Conservation (phyloP, 2,888 invertebrate species). For the Caenorhabditis parvicauda region DNA sequence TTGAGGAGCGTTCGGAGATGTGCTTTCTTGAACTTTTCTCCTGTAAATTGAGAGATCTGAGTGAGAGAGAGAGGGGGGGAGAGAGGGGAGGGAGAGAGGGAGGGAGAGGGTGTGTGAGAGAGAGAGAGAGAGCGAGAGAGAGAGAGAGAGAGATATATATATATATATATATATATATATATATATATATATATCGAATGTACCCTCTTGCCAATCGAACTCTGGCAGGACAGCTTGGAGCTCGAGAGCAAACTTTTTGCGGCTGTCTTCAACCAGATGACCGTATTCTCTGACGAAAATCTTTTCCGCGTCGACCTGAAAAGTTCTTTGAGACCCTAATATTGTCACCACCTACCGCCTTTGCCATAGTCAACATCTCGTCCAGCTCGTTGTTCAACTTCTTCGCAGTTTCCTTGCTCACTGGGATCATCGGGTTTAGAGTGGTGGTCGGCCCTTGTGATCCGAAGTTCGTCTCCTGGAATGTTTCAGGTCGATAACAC, state of each 20-base stretch:
- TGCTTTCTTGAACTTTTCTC: slow-evolving; percentile 59
- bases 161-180: too few species aligned
- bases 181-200: too few species aligned
- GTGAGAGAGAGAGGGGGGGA: too few species aligned
- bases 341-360: too few species aligned
- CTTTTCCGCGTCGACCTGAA: slow-evolving; percentile 28
- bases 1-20: slow-evolving; percentile 78
- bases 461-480: slow-evolving; percentile 55
- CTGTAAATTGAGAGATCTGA: too few species aligned
- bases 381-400: slow-evolving; percentile 63
- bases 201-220: too few species aligned
- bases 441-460: slow-evolving; percentile 55
- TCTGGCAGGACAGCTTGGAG: slow-evolving; percentile 11
- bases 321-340: not conserved
- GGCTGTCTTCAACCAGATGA: slow-evolving; percentile 29
- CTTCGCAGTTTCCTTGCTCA: slow-evolving; percentile 62
- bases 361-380: slow-evolving; percentile 43
- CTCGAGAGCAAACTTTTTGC: slow-evolving; percentile 27
- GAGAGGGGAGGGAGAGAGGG: too few species aligned
- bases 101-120: too few species aligned
- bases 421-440: slow-evolving; percentile 61
- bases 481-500: too few species aligned
- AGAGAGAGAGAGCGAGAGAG: too few species aligned
- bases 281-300: slow-evolving; percentile 31
- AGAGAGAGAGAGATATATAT: too few species aligned